Evolutionary conservation across 2,113 vertebrate species (phyloP), one percentile per base, ranked within the genome.

Genomic region (Corythoichthys haematopterus): DNA sequence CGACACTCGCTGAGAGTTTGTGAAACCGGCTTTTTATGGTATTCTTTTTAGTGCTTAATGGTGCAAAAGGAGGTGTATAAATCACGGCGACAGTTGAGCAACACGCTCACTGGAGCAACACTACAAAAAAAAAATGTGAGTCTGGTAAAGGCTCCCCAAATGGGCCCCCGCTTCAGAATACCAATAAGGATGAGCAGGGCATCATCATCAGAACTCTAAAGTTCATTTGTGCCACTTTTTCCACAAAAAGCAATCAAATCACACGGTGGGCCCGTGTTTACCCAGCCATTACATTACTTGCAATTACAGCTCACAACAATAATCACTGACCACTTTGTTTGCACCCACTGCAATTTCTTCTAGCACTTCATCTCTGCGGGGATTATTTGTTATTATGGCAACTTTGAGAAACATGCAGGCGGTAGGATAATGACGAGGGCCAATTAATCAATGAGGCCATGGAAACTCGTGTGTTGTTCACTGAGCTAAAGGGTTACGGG

Each of bases 381-480:
- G 58, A 83, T 85, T 78, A 82, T 84, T 76, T 62, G 53, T 78
- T 72, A 82, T 84, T 80, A 83, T 46, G 4, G 60, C 38, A n/a
- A 57, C 71, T 75, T 74, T 36, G 48, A 28, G 53, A 74, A 68
- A 55, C 33, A 62, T 71, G 46, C 46, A 20, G 52, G 56, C 20
- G 33, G 33, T 20, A 52, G 50, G 66, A 46, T 71, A 57, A 65
- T 53, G 61, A 65, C 20, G 61, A 72, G 59, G 72, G 10, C 38
- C 50, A 66, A 64, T 71, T 72, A 68, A 57, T 57, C 57, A 37
- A 0, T 47, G 62, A 78, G 72, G 75, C 76, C 67, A 66, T 64
- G 69, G 65, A 80, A 76, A 74, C 20, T 64, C n/a, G 58, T 73
- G 75, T 14, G 28, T 75, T 71, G 51, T 76, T 69, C 74, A 60